phyloP scores from a whole-genome alignment of 2,113 vertebrate genomes.

The Cryptotis parvus region DNA sequence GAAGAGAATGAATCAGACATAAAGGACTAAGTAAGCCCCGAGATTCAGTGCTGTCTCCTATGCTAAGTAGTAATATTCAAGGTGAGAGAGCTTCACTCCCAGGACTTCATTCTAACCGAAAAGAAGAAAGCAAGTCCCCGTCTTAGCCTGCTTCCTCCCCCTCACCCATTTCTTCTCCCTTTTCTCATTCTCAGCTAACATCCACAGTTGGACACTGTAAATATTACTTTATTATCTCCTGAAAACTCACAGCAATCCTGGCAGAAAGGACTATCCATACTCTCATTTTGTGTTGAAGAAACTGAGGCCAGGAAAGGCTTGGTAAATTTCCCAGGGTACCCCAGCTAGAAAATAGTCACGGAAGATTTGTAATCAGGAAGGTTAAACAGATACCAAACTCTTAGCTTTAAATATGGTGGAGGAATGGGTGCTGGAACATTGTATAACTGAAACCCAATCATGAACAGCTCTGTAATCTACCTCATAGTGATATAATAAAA shows the following conservation, averaged over 20 bases:
- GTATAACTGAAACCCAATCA: too few species aligned
- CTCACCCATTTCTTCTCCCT: neutral
- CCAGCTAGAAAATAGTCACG: neutral
- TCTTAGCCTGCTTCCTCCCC: neutral
- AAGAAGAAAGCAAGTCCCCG: neutral
- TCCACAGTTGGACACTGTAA: neutral
- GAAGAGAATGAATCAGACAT: neutral
- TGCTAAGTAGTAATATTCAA: neutral
- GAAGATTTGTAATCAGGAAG: neutral
- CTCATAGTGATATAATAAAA: too few species aligned
- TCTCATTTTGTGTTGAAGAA: neutral
- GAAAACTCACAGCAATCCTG: neutral
- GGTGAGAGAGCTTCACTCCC: neutral
- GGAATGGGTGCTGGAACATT: too few species aligned
- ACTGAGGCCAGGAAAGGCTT: neutral
- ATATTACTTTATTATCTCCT: neutral
- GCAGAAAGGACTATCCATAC: neutral
- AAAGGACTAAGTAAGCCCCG: neutral
- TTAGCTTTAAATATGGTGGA: neutral
- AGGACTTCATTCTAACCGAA: neutral
- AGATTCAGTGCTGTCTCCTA: neutral
- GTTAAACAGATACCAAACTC: neutral
- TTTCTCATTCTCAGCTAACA: neutral
- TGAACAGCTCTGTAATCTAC: too few species aligned
- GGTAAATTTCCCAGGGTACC: neutral